These are phyloP conservation scores for Petroica traversi DNA, from an alignment of 2,113 vertebrate genomes.

Conservation along the genomic window DNA sequence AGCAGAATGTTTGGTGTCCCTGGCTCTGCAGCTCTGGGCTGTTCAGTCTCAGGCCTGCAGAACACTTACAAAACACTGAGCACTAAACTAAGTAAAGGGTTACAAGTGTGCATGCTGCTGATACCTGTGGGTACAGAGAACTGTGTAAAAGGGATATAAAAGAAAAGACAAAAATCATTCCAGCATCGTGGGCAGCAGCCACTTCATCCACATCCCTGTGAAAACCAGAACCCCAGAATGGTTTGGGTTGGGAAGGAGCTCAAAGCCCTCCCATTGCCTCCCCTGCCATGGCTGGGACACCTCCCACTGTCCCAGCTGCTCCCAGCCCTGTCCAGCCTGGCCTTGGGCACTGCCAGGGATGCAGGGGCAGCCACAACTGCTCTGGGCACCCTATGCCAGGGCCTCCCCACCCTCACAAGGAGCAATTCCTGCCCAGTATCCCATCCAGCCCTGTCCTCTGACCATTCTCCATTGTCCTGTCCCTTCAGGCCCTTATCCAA, in stretches of 20 bases:
- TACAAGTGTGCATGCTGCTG: no score
- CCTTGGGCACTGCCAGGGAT: not conserved
- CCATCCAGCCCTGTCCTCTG: not conserved
- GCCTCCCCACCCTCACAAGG: accelerated
- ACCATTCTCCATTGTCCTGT: not conserved
- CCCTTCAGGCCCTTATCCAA: not conserved
- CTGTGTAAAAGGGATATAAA: no score
- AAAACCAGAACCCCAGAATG: not conserved
- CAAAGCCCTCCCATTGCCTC: accelerated
- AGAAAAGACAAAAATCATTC: no score
- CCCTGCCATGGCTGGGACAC: not conserved
- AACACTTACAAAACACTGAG: no score
- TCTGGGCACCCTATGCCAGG: not conserved
- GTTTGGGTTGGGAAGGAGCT: not conserved
- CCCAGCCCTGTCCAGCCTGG: accelerated
- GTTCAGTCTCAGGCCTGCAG: no score
- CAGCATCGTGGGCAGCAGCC: no score
- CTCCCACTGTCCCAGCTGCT: not conserved
- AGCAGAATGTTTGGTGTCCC: no score
- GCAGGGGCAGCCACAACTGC: not conserved
- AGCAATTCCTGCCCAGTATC: not conserved
- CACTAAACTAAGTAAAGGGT: no score
- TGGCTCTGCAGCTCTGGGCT: no score
- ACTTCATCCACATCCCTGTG: accelerated
- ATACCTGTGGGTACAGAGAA: no score